Evolutionary conservation across 1,140 invertebrate species (phyloP).

Genomic region (Drosophila melanogaster): Release_6_plus_ISO1_MT NT_037436.4:14085501-14086000

Average conservation of each 20-base stretch:
- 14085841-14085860: no score
- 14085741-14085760: not conserved
- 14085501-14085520: conserved; percentile 80
- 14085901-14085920: not conserved
- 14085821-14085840: no score
- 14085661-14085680: conserved; percentile 40
- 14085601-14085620: not conserved
- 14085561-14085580: conserved; percentile 38
- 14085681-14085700: conserved; percentile 60
- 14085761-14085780: not conserved
- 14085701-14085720: conserved; percentile 46
- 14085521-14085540: conserved; percentile 85
- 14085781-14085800: not conserved
- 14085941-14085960: no score
- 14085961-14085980: no score
- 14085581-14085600: conserved; percentile 1
- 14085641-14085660: conserved; percentile 55
- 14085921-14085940: not conserved
- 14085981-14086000: not conserved
- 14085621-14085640: conserved; percentile 15
- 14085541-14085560: conserved; percentile 45
- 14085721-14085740: not conserved
- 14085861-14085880: no score
- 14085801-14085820: not conserved
- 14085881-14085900: no score